phyloP scores from a whole-genome alignment of 2,888 invertebrate genomes.

The Poecilobothrus nobilitatus region DNA sequence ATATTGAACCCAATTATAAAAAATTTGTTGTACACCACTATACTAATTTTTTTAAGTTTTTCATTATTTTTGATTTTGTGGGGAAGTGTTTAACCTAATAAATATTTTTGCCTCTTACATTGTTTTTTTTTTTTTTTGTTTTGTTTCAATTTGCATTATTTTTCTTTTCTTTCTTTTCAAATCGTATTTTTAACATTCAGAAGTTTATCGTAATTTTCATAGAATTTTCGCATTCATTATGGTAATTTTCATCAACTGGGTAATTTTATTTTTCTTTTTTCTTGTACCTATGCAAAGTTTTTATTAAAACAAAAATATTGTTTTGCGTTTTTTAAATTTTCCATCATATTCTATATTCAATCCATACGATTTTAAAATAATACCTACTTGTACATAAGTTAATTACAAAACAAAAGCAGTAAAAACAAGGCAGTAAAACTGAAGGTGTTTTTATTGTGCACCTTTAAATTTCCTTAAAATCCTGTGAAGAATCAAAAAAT shows the following conservation, averaged over 20 bases:
- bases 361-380: too few species aligned
- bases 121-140: background rate
- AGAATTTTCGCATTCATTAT: conserved; percentile 1
- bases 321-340: background rate
- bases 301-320: background rate
- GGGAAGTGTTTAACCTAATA: too few species aligned
- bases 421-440: too few species aligned
- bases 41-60: background rate
- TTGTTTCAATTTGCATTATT: background rate
- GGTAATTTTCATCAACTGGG: background rate
- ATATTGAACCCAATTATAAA: too few species aligned
- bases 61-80: too few species aligned
- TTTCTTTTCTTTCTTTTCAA: too few species aligned
- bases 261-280: background rate
- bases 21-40: background rate
- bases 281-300: too few species aligned
- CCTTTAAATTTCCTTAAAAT: too few species aligned
- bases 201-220: background rate
- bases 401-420: too few species aligned
- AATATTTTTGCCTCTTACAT: background rate
- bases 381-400: too few species aligned
- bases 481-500: too few species aligned
- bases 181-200: background rate
- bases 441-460: too few species aligned
- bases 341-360: background rate